These are phyloP conservation scores for Bacillus rossius DNA, from an alignment of 1,140 invertebrate species.

Conservation along the genomic window DNA sequence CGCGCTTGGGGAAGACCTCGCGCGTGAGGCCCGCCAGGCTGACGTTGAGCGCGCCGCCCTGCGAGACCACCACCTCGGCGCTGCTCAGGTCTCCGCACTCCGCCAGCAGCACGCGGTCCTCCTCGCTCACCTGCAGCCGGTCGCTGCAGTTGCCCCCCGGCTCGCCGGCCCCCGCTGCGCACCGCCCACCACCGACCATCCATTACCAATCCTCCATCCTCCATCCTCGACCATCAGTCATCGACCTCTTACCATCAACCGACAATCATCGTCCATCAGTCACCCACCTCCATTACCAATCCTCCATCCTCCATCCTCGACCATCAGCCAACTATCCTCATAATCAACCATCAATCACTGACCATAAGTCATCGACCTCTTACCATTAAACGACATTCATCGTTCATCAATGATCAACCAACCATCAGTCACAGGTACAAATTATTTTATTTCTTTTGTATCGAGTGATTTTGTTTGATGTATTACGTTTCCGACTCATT, in stretches of 20 bases:
- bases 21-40: slow-evolving; percentile 41
- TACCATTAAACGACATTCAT: too few species aligned
- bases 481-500: too few species aligned
- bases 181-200: neutral
- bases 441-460: too few species aligned
- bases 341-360: neutral
- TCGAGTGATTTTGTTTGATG: too few species aligned
- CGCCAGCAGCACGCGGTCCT: slow-evolving; percentile 37
- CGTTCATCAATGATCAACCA: too few species aligned
- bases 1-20: slow-evolving; percentile 47
- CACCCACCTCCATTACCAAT: neutral
- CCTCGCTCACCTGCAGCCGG: slow-evolving; percentile 39
- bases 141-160: slow-evolving; percentile 43
- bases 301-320: neutral
- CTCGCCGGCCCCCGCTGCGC: slow-evolving; percentile 39
- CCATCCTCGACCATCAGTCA: neutral
- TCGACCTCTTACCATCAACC: neutral
- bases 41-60: slow-evolving; percentile 41
- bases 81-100: slow-evolving; percentile 40
- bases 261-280: neutral
- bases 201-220: neutral
- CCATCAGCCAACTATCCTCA: neutral
- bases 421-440: too few species aligned
- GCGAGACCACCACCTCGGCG: slow-evolving; percentile 40
- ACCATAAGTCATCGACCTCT: too few species aligned